Percentiles rank a stretch among this genome's conserved stretches.
Conservation (phyloP, 1,140 invertebrate genomes). For the Micrasema minimum region DNA sequence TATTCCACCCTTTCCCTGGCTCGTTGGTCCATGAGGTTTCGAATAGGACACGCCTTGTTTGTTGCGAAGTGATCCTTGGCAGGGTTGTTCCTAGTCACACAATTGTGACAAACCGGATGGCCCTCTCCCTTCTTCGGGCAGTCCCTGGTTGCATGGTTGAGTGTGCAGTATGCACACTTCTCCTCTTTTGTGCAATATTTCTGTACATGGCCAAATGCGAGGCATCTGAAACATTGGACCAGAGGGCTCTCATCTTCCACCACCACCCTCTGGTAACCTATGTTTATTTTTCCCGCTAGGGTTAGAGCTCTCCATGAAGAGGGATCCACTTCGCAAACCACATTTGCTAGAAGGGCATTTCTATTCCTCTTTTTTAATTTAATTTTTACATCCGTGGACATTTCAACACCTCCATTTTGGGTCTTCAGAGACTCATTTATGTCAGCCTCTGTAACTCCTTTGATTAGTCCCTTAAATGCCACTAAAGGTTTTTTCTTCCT, state of each 20-base stretch:
- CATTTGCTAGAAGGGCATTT: neutral
- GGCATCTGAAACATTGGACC: neutral
- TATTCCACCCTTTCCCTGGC: neutral
- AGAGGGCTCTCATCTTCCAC: constrained; percentile 1
- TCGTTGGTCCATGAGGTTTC: neutral
- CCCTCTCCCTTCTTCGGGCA: neutral
- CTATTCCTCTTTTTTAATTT: neutral
- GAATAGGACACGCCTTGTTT: neutral
- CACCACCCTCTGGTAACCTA: neutral
- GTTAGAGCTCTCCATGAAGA: neutral
- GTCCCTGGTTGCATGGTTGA: neutral
- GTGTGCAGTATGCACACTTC: neutral
- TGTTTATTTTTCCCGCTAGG: neutral
- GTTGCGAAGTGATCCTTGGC: neutral
- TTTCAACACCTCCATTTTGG: neutral
- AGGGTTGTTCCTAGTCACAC: neutral
- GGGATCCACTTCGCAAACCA: neutral
- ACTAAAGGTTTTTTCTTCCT: neutral
- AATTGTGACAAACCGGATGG: neutral
- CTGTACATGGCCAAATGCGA: neutral
- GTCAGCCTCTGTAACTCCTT: neutral
- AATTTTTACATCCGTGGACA: neutral
- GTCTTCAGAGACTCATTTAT: neutral
- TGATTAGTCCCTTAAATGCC: neutral
- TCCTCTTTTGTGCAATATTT: neutral